Base-by-base conservation (phyloP, 2,888 invertebrate genomes). In the Acleris laterana region DNA sequence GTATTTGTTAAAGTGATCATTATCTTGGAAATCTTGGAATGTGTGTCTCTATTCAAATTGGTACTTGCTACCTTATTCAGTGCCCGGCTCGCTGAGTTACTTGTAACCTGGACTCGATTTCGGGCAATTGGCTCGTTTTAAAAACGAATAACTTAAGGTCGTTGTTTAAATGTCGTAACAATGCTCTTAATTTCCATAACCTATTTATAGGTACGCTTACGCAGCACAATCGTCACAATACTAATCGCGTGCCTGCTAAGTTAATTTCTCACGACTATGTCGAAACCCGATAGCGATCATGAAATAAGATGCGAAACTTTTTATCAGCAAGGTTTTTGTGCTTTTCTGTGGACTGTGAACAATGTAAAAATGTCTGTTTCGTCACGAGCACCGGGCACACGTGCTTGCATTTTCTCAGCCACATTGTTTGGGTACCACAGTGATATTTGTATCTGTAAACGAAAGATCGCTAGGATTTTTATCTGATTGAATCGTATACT, bases 231-330 rank as follows among this genome's bases (percentile, higher is more conserved):
- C 38, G 56, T 60, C 5, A 62, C 53, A 53, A 42, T 57, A 58
- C 57, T 20, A 58, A 46, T 63, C 63, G 59, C 63, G 60, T 51
- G 60, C 63, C 59, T 50, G 50, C 59, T 44, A 60, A 62, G 52
- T 58, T 65, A 76, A 76, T 74, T 85, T 89, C 89, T 79, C 89
- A 88, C 88, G 86, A 78, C 77, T 76, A 74, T 87, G 83, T 79
- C 77, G 84, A 84, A 86, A 88, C 70, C 57, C 68, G 81, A 84
- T 84, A 81, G 77, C 71, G 72, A 84, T 88, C 82, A 73, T 77
- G 77, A 80, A 84, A 83, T 79, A 79, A 82, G 83, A 85, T 83
- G 84, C 82, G 83, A 84, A 83, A 77, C 74, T 81, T 84, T 84
- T 85, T 82, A 83, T 82, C 77, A 71, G 72, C 75, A 76, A 77